phyloP scores from a whole-genome alignment of 2,888 invertebrate genomes.

The Dynastes grantii region DNA sequence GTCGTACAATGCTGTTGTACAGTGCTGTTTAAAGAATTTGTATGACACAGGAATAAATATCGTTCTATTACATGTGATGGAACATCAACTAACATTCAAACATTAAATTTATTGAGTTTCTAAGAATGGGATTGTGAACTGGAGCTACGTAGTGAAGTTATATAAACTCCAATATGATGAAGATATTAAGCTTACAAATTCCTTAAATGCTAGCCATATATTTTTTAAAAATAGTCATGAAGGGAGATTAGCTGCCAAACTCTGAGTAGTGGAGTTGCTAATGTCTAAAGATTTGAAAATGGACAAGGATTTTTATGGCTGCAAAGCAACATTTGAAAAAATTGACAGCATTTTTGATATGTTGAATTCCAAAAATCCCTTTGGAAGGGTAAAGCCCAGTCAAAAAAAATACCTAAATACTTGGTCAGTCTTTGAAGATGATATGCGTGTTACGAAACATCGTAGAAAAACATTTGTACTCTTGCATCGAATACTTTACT shows the following conservation, averaged over 20 bases:
- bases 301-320: constrained; percentile 50
- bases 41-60: constrained; percentile 46
- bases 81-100: constrained; percentile 40
- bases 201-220: background rate
- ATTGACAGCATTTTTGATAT: constrained; percentile 55
- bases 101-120: background rate
- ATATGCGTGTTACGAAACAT: background rate
- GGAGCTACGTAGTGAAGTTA: background rate
- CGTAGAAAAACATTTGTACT: background rate
- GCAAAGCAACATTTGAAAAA: constrained; percentile 51
- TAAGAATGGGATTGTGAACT: background rate
- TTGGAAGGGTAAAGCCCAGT: constrained; percentile 57
- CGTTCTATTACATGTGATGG: constrained; percentile 52
- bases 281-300: constrained; percentile 53
- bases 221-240: background rate
- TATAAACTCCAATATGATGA: background rate
- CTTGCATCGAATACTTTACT: no score
- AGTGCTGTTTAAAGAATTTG: constrained; percentile 44
- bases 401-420: constrained; percentile 47
- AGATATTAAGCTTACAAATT: background rate
- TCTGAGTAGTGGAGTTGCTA: constrained; percentile 55
- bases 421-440: constrained; percentile 51
- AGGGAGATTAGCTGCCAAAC: constrained; percentile 45
- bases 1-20: constrained; percentile 49
- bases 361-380: constrained; percentile 56